Percentiles rank a stretch among this genome's conserved stretches.
Evolutionary conservation across 2,888 invertebrate genomes (phyloP).

Genomic region (Dryobotodes eremita): DNA sequence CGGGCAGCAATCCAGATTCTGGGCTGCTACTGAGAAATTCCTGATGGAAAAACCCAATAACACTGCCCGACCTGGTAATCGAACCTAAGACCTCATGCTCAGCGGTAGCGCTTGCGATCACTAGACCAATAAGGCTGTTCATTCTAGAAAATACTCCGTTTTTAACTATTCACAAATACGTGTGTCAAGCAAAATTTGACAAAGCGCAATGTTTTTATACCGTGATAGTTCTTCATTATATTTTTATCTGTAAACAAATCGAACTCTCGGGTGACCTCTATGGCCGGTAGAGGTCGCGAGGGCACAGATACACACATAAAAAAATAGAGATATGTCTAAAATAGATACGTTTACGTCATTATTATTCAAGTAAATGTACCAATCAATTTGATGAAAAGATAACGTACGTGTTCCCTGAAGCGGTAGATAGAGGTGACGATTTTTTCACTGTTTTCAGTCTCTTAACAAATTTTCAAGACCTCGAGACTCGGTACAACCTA

Average conservation of each 20-base stretch:
- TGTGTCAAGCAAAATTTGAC: not conserved
- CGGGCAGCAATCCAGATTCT: no score
- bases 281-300: not conserved
- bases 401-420: not conserved
- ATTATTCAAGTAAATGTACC: not conserved
- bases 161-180: not conserved
- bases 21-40: not conserved
- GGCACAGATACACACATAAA: constrained; percentile 7
- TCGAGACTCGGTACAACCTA: not conserved
- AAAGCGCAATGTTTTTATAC: not conserved
- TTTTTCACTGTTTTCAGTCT: not conserved
- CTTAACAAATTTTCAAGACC: not conserved
- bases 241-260: constrained; percentile 9
- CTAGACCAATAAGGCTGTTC: not conserved
- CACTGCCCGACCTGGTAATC: not conserved
- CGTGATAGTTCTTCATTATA: constrained; percentile 7
- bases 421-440: not conserved
- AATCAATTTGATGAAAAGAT: not conserved
- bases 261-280: not conserved
- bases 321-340: not conserved
- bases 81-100: not conserved
- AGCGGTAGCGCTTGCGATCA: no score
- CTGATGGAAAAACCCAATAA: not conserved
- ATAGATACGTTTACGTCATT: not conserved
- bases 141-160: not conserved